Conservation (phyloP, 1,140 invertebrate species). For the Drosophila sp. region DNA sequence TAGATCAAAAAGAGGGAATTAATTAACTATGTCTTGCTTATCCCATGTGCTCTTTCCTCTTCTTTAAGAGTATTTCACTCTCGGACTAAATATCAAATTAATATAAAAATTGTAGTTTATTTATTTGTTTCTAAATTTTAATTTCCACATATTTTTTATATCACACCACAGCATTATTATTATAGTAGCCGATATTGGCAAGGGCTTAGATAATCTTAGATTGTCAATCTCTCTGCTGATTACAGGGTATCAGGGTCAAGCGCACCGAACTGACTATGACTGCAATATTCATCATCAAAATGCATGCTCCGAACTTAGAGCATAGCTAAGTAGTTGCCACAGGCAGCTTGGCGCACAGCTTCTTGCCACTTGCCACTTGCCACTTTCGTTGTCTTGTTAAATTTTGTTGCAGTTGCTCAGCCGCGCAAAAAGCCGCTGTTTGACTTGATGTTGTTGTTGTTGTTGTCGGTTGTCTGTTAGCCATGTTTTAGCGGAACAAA, state of each 20-base stretch:
- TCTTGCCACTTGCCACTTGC: slow-evolving; percentile 38
- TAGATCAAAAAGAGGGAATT: too few relatives aligned
- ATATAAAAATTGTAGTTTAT: too few relatives aligned
- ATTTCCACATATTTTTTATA: too few relatives aligned
- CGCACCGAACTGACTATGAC: slow-evolving; percentile 13
- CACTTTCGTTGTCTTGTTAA: slow-evolving; percentile 53
- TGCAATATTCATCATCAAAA: slow-evolving; percentile 56
- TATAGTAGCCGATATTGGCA: too few relatives aligned
- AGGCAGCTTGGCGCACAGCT: slow-evolving; percentile 7
- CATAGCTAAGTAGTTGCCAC: slow-evolving; percentile 28
- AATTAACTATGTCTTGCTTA: too few relatives aligned
- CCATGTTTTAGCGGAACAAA: slow-evolving; percentile 29
- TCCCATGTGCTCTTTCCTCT: too few relatives aligned
- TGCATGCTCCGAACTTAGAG: slow-evolving; percentile 20
- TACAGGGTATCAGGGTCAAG: background rate
- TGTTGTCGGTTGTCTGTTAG: slow-evolving; percentile 14
- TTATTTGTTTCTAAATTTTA: too few relatives aligned
- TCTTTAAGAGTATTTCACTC: too few relatives aligned
- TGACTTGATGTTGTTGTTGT: slow-evolving; percentile 1
- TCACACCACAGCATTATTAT: too few relatives aligned
- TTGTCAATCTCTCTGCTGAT: background rate
- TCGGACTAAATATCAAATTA: too few relatives aligned
- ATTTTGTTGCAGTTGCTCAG: slow-evolving; percentile 28
- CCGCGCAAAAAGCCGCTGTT: slow-evolving; percentile 25
- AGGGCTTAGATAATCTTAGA: too few relatives aligned